Conservation (phyloP, 2,113 vertebrate species). For the Clarias batrachus region DNA sequence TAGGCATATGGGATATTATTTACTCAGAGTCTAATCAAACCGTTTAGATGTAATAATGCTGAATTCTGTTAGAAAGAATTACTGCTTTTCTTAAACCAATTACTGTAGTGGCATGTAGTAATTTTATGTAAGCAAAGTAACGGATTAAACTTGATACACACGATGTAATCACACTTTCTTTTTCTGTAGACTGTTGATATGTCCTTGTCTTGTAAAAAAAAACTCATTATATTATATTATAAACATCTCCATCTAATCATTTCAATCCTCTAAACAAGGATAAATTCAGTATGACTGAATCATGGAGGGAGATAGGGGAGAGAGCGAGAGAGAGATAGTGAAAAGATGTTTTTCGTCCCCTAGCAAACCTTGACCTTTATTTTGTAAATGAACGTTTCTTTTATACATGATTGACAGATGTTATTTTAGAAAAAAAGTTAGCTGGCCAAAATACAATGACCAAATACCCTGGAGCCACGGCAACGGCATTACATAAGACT, state of each 20-base stretch:
- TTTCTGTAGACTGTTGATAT: background rate
- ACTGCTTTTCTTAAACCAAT: background rate
- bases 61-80: constrained; percentile 22
- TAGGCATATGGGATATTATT: constrained; percentile 26
- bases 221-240: constrained; percentile 3
- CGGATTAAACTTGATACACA: constrained; percentile 1
- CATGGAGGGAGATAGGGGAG: background rate
- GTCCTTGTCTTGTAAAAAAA: background rate
- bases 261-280: background rate
- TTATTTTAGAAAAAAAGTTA: constrained; percentile 70
- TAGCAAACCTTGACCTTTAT: constrained; percentile 74
- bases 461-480: constrained; percentile 71
- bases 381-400: constrained; percentile 76
- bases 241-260: background rate
- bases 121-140: background rate
- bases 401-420: constrained; percentile 72
- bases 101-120: background rate
- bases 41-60: background rate
- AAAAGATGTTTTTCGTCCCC: constrained; percentile 5
- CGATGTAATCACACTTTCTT: background rate
- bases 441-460: constrained; percentile 65
- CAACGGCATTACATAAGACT: constrained; percentile 72
- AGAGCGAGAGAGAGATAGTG: background rate
- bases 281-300: constrained; percentile 1
- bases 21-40: constrained; percentile 3